phyloP scores from a whole-genome alignment of 2,113 vertebrate genomes.

The Cololabis saira region DNA sequence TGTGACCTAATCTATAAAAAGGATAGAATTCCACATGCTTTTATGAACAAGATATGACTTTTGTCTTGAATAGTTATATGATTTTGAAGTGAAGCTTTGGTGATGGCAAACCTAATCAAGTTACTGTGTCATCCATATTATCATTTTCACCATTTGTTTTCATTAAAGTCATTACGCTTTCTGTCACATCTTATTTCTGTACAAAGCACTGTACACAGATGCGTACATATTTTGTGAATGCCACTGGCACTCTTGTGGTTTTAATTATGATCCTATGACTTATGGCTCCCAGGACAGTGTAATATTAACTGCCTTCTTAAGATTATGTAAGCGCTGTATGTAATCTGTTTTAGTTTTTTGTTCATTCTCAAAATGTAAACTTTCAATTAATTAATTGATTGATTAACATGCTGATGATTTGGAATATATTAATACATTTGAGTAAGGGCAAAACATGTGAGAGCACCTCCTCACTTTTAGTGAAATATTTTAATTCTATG shows the following conservation, averaged over 20 bases:
- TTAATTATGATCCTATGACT: conserved; percentile 10
- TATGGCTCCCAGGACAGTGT: conserved; percentile 1
- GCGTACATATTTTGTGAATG: conserved; percentile 1
- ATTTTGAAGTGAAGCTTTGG: conserved; percentile 23
- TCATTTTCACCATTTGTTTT: conserved; percentile 20
- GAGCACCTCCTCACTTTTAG: not conserved
- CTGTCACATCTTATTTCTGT: not conserved
- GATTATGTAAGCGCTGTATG: not conserved
- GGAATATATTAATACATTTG: not conserved
- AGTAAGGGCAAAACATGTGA: conserved; percentile 2
- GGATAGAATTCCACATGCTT: conserved; percentile 22
- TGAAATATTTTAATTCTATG: not conserved
- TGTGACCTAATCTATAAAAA: conserved; percentile 57
- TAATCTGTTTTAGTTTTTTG: too few species aligned
- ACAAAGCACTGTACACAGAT: not conserved
- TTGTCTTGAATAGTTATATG: conserved; percentile 50
- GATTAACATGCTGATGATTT: not conserved
- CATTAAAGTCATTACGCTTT: conserved; percentile 5
- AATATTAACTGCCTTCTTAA: not conserved
- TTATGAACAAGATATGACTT: conserved; percentile 45
- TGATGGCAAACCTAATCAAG: conserved; percentile 23
- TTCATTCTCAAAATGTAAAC: too few species aligned
- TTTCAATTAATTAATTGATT: not conserved
- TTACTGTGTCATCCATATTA: not conserved
- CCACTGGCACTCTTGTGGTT: not conserved